Percentiles rank a stretch among this genome's conserved stretches.
Evolutionary conservation across 2,797 vertebrate species (phyloP).

Genomic region (Gallinago stenura): DNA sequence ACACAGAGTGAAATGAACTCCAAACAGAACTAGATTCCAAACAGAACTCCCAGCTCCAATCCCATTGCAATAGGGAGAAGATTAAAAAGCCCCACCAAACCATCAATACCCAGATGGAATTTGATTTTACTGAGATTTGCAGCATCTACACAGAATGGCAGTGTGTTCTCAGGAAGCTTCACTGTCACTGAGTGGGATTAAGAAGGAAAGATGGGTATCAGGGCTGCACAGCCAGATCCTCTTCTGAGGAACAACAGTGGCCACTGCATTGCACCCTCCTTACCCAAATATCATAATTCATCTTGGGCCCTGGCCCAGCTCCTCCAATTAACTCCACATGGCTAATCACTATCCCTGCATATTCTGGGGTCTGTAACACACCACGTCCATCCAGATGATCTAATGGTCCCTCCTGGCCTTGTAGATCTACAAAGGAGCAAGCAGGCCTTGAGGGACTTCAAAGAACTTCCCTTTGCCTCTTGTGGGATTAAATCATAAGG

Average conservation of each 20-base stretch:
- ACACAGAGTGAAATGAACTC: background rate
- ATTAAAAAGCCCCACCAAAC: background rate
- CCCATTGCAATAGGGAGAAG: background rate
- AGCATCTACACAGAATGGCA: background rate
- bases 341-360: background rate
- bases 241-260: fast-evolving
- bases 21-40: background rate
- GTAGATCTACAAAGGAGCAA: background rate
- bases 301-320: background rate
- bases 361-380: background rate
- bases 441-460: background rate
- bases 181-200: background rate
- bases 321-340: background rate
- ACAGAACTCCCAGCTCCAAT: background rate
- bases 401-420: background rate
- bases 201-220: background rate
- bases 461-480: background rate
- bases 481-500: background rate
- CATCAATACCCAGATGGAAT: background rate
- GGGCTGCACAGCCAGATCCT: background rate
- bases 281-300: background rate
- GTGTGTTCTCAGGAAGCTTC: background rate
- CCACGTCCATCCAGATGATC: fast-evolving
- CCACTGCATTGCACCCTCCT: fast-evolving
- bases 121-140: background rate